These are phyloP conservation scores for Tachypleus tridentatus DNA, from an alignment of 1,140 invertebrate species.

Conservation along the genomic window DNA sequence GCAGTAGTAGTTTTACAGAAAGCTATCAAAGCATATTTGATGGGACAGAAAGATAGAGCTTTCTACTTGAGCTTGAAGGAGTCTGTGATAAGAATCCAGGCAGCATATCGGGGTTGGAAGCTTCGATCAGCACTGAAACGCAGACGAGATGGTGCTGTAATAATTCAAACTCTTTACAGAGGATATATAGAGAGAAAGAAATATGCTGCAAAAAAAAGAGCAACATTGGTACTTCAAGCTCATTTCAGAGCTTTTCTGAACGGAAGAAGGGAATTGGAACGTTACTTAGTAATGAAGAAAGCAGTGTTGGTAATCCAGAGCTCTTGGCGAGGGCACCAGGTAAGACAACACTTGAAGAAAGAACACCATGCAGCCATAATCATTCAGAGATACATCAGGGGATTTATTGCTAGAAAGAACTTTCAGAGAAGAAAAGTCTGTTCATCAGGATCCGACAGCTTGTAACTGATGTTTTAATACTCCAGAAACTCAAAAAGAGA, in stretches of 20 bases:
- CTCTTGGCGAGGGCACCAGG: not conserved
- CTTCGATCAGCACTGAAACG: not conserved
- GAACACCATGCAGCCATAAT: constrained; percentile 1
- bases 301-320: not conserved
- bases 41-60: constrained; percentile 1
- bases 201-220: not conserved
- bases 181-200: not conserved
- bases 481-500: not conserved
- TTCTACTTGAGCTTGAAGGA: constrained; percentile 2
- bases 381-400: constrained; percentile 3
- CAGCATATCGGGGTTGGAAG: not conserved
- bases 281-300: not conserved
- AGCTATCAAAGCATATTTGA: constrained; percentile 19
- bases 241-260: not conserved
- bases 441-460: not conserved
- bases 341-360: not conserved
- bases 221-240: not conserved
- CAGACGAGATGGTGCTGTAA: not conserved
- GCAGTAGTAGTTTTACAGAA: constrained; percentile 24
- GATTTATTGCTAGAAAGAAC: constrained; percentile 9
- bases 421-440: not conserved
- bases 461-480: not conserved
- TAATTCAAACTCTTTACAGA: constrained; percentile 8
- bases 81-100: constrained; percentile 6
- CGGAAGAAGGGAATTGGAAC: not conserved